A percentile compares a stretch with the other conserved stretches of the same genome.
phyloP scores from a whole-genome alignment of 2,888 invertebrate genomes.

The Drosophila anceps region DNA sequence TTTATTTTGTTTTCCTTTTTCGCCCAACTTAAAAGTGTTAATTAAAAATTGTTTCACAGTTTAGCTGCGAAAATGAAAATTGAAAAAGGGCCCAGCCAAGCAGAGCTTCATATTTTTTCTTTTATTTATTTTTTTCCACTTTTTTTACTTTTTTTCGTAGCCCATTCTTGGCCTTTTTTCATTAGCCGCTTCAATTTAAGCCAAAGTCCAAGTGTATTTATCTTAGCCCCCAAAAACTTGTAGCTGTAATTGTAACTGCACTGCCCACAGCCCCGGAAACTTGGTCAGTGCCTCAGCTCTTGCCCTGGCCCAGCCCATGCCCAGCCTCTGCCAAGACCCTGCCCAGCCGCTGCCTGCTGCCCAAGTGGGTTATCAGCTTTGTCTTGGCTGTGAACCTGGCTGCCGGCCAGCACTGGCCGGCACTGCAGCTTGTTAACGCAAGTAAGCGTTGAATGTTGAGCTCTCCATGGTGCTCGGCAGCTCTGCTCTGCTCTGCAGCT shows the following conservation, averaged over 20 bases:
- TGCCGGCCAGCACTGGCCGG: constrained; percentile 7
- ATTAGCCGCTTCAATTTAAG: constrained; percentile 75
- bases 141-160: constrained; percentile 21
- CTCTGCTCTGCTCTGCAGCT: constrained; percentile 9
- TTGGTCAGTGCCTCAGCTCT: constrained; percentile 48
- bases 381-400: constrained; percentile 33
- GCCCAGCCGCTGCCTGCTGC: background rate
- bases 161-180: constrained; percentile 53
- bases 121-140: constrained; percentile 28
- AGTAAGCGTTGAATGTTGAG: constrained; percentile 45
- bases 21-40: constrained; percentile 81
- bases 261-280: constrained; percentile 46
- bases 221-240: constrained; percentile 72
- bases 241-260: constrained; percentile 63
- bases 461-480: constrained; percentile 4
- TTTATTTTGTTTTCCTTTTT: constrained; percentile 44
- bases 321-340: no score
- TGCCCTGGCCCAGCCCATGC: constrained; percentile 13
- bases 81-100: constrained; percentile 73
- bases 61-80: constrained; percentile 84
- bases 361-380: constrained; percentile 35
- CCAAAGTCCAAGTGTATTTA: constrained; percentile 77
- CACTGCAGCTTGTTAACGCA: constrained; percentile 57
- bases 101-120: constrained; percentile 58
- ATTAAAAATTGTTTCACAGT: constrained; percentile 84